Conservation (phyloP, 2,888 invertebrate genomes). For the Ichneumoninae sp. region DNA sequence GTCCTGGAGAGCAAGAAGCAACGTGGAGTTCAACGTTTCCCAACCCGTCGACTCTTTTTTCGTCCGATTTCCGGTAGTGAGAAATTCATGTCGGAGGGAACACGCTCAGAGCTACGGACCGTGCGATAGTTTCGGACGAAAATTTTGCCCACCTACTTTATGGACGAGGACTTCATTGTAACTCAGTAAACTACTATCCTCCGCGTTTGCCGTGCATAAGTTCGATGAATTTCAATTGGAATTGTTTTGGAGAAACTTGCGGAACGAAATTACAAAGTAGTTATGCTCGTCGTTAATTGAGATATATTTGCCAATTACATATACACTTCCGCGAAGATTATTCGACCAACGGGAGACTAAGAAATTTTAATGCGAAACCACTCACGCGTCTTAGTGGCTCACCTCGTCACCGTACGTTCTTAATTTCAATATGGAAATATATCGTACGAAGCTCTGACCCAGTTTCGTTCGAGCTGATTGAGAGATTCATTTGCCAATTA, state of each 20-base stretch:
- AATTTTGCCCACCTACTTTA: constrained; percentile 34
- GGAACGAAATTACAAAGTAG: neutral
- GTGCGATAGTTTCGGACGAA: neutral
- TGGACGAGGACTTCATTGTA: constrained; percentile 14
- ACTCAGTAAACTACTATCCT: neutral
- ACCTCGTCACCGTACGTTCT: neutral
- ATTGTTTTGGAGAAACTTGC: neutral
- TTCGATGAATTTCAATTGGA: neutral
- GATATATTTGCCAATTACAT: neutral
- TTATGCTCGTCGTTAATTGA: neutral
- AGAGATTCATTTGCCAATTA: neutral
- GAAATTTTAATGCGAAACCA: neutral
- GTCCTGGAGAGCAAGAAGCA: neutral
- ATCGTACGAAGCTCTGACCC: constrained; percentile 4
- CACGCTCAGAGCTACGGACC: neutral
- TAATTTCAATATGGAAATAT: constrained; percentile 41
- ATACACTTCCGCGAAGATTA: neutral
- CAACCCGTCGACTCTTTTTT: neutral
- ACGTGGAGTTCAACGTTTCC: neutral
- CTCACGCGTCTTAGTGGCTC: neutral
- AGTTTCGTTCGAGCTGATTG: constrained; percentile 16
- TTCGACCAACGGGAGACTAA: neutral
- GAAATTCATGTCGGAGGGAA: neutral
- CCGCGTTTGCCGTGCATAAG: neutral
- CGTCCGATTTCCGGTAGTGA: neutral